phyloP scores from a whole-genome alignment of 2,113 vertebrate genomes.

The Redunca redunca region DNA sequence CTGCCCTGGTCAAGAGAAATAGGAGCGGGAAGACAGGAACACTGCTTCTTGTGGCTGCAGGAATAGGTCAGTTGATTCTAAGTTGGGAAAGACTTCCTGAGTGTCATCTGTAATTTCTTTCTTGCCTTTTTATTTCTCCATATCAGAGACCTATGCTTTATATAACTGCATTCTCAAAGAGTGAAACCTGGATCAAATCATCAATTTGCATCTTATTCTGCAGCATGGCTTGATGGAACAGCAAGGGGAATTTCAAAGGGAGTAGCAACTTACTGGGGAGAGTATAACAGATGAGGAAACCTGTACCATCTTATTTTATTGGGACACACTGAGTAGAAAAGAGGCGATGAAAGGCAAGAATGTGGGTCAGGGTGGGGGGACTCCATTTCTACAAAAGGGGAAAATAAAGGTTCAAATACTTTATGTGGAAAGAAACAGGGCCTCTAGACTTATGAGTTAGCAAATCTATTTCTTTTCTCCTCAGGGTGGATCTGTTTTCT shows the following conservation, averaged over 20 bases:
- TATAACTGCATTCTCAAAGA: background rate
- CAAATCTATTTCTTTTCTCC: background rate
- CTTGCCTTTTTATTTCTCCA: background rate
- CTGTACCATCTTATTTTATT: background rate
- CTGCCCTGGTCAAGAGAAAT: background rate
- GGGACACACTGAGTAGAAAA: background rate
- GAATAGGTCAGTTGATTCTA: slow-evolving; percentile 51
- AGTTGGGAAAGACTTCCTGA: background rate
- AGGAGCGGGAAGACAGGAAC: slow-evolving; percentile 48
- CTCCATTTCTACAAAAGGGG: background rate
- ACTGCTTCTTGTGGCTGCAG: background rate
- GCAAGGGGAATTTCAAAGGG: background rate
- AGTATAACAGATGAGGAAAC: background rate
- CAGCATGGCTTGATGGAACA: background rate
- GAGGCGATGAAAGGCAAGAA: background rate
- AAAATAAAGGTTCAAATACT: background rate
- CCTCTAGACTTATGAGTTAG: background rate
- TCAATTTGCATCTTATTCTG: background rate
- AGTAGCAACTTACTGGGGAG: background rate
- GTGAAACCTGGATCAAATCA: background rate
- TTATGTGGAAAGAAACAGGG: background rate
- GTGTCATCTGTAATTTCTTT: slow-evolving; percentile 9
- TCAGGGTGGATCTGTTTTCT: background rate
- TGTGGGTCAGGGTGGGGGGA: background rate
- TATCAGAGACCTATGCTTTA: background rate